These are phyloP conservation scores for Artibeus lituratus DNA, from an alignment of 2,797 vertebrate species.

Conservation along the genomic window DNA sequence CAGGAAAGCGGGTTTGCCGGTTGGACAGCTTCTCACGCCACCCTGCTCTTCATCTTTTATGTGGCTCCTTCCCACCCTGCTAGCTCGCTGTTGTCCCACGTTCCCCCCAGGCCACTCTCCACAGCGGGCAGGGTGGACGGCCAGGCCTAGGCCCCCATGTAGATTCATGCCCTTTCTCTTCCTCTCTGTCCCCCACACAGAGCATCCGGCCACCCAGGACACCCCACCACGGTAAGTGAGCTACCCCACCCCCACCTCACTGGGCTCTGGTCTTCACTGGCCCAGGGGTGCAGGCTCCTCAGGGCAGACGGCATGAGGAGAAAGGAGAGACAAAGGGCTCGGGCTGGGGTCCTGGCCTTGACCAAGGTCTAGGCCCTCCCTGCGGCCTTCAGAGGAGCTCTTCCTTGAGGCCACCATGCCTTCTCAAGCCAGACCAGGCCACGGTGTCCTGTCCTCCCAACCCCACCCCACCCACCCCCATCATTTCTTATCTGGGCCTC, in stretches of 20 bases:
- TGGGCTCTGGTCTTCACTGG: not conserved
- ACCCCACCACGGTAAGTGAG: constrained; percentile 76
- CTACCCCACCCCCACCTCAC: not conserved
- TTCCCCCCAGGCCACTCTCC: not conserved
- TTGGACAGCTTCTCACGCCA: fast-evolving
- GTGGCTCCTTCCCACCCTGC: too few relatives aligned
- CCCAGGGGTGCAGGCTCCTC: not conserved
- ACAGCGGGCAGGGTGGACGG: fast-evolving
- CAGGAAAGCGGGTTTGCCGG: not conserved
- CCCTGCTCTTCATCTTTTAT: not conserved
- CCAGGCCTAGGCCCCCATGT: fast-evolving
- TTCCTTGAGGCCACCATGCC: not conserved
- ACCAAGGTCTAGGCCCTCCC: not conserved
- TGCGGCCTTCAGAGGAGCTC: not conserved
- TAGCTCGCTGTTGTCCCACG: not conserved
- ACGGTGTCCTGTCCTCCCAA: not conserved
- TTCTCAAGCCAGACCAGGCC: not conserved
- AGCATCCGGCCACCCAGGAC: constrained; percentile 47
- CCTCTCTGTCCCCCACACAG: constrained; percentile 71
- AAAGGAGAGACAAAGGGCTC: not conserved
- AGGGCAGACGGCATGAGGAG: not conserved
- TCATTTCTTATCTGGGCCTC: not conserved
- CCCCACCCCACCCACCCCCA: fast-evolving
- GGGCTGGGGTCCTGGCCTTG: not conserved
- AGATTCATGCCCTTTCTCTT: not conserved